Evolutionary conservation across 2,888 invertebrate species (phyloP).

Genomic region (Operophtera brumata): DNA sequence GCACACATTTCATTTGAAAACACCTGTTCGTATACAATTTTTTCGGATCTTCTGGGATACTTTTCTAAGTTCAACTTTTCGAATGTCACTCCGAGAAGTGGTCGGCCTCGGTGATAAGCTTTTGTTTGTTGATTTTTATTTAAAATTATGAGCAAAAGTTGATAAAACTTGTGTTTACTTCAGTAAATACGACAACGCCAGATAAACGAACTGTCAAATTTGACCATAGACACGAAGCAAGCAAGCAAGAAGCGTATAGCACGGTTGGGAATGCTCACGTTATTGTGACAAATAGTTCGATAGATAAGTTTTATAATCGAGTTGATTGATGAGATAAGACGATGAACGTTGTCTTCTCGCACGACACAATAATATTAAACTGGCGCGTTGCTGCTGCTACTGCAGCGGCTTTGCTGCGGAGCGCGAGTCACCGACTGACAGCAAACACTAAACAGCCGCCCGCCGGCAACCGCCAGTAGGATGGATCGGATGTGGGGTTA

Average conservation of each 20-base stretch:
- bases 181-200: constrained; percentile 71
- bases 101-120: constrained; percentile 17
- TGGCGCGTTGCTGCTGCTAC: constrained; percentile 33
- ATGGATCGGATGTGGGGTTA: constrained; percentile 85
- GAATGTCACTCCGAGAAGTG: constrained; percentile 2
- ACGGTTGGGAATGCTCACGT: constrained; percentile 48
- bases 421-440: constrained; percentile 58
- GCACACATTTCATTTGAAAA: constrained; percentile 85
- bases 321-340: constrained; percentile 3
- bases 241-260: constrained; percentile 49
- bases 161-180: constrained; percentile 63
- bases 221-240: constrained; percentile 66
- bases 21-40: constrained; percentile 87
- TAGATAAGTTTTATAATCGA: constrained; percentile 30
- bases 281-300: constrained; percentile 41
- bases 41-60: constrained; percentile 82
- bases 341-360: not conserved
- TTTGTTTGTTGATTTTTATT: constrained; percentile 22
- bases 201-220: constrained; percentile 72
- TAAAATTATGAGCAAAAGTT: constrained; percentile 29
- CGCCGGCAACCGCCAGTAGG: no score
- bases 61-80: constrained; percentile 58
- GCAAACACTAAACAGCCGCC: constrained; percentile 60
- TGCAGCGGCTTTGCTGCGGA: constrained; percentile 41
- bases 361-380: not conserved